Base-by-base conservation (phyloP, 23 tunicate species). In the Ciona savignyi region DNA sequence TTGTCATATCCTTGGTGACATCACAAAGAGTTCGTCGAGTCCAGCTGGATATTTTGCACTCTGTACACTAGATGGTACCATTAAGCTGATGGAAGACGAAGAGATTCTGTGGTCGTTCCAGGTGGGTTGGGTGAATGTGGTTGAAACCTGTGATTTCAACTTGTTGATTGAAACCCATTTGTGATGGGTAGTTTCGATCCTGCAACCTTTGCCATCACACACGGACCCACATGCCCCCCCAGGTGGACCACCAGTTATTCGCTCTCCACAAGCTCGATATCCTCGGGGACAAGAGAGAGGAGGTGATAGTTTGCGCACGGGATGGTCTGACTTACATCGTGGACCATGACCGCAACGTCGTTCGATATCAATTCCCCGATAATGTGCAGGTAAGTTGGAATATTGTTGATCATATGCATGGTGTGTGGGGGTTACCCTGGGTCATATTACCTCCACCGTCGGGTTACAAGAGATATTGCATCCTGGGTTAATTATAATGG, bases 311-410 rank as follows among this genome's bases (percentile, higher is more conserved):
- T 30, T 91, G 97, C 66, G 97, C 91, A 21, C 74, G 91, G 91
- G 89, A 91, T 51, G 97, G 97, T 1, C 71, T 56, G 62, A 91
- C 97, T 24, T 91, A 91, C 75, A 91, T 91, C 32, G 91, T 91
- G 2, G 97, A 91, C 66, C 97, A 91, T 35, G 97, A 91, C 42
- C 35, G 83, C n/a, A 91, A 91, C 77, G 91, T 91, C 22, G 97
- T 91, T 35, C 78, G 97, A 35, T 91, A 74, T 51, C 88, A 86
- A 23, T 91, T 84, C 62, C 81, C 63, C 22, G 81, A 84, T 15
- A 76, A 84, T 32, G 97, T 91, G 0, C 91, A 91, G 91, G 97
- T 85, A 23, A 23, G 56, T 42, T n/a, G n/a, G n/a, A n/a, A n/a
- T n/a, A n/a, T n/a, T n/a, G n/a, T n/a, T n/a, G n/a, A n/a, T n/a